Percentiles rank a stretch among this genome's conserved stretches.
These are phyloP conservation scores for Erynnis tages DNA, from an alignment of 2,888 invertebrate species.

Conservation along the genomic window DNA sequence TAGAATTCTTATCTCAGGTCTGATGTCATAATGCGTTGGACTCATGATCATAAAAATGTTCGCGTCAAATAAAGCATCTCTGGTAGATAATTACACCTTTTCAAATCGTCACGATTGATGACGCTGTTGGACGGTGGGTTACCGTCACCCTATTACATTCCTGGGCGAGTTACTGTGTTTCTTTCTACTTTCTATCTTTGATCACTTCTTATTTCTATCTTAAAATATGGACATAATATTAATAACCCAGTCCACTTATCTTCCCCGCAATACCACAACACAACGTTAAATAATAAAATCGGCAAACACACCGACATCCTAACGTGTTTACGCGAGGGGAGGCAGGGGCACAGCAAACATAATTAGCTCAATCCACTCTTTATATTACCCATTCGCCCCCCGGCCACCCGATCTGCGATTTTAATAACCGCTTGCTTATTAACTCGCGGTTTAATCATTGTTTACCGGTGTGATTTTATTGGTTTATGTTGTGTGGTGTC, in stretches of 20 bases:
- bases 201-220: no score
- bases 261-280: neutral
- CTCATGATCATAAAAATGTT: no score
- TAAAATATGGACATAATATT: no score
- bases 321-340: conserved; percentile 23
- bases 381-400: conserved; percentile 36
- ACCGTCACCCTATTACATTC: no score
- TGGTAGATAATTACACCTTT: no score
- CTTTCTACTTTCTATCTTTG: no score
- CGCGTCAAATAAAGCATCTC: no score
- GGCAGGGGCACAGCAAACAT: conserved; percentile 35
- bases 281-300: neutral
- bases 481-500: neutral
- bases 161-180: no score
- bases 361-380: conserved; percentile 43
- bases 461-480: conserved; percentile 3
- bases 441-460: neutral
- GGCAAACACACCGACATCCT: conserved; percentile 12
- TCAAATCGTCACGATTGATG: no score
- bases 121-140: no score
- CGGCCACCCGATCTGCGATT: conserved; percentile 16
- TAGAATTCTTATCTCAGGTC: no score
- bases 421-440: conserved; percentile 20
- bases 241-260: neutral
- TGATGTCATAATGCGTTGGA: no score